Conservation (phyloP, 2,888 invertebrate genomes). For the Epistrophella euchroma region DNA sequence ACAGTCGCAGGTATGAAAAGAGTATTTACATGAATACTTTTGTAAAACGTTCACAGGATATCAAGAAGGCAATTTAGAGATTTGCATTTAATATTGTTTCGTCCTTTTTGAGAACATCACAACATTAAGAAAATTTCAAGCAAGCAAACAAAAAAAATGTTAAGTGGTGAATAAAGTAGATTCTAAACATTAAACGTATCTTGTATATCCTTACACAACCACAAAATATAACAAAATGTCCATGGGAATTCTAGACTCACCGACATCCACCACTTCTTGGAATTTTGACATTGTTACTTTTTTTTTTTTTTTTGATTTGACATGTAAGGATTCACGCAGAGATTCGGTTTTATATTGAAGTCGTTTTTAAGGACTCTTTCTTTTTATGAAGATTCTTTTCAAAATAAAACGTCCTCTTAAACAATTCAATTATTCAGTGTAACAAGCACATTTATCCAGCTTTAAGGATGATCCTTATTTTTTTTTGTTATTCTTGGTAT, state of each 20-base stretch:
- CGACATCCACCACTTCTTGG: background rate
- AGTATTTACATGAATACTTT: constrained; percentile 51
- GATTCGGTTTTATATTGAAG: constrained; percentile 46
- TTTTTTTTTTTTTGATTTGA: background rate
- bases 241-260: background rate
- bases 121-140: constrained; percentile 17
- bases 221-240: constrained; percentile 14
- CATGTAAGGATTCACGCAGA: constrained; percentile 45
- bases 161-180: constrained; percentile 57
- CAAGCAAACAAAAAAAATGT: constrained; percentile 24
- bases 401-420: constrained; percentile 28
- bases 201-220: background rate
- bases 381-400: constrained; percentile 40
- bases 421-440: constrained; percentile 58
- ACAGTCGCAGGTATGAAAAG: constrained; percentile 20
- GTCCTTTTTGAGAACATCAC: constrained; percentile 2
- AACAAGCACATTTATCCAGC: constrained; percentile 57
- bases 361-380: constrained; percentile 25
- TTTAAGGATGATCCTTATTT: constrained; percentile 53
- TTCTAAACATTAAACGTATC: constrained; percentile 43
- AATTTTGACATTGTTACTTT: constrained; percentile 42
- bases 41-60: constrained; percentile 54
- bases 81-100: constrained; percentile 69
- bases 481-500: background rate
- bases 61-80: constrained; percentile 62